Base-by-base conservation (phyloP, 2,888 invertebrate species). In the Oligia strigilis region DNA sequence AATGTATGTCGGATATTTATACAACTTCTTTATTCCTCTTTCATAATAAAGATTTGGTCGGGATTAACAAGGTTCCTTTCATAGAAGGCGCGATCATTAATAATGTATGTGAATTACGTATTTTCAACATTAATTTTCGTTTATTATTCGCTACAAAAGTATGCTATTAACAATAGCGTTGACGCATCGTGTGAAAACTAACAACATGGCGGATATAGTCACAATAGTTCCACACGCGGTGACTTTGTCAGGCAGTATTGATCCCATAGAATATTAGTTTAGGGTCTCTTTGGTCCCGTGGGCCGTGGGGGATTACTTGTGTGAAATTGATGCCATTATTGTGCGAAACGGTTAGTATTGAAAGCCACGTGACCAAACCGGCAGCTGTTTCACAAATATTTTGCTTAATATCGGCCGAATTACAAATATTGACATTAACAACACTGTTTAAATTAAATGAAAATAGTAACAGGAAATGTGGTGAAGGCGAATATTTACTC, bases 321-420 rank as follows among this genome's bases (percentile, higher is more conserved):
- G 92, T 94, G 94, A 94, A 94, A 95, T 95, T 92, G 94, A 95
- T 93, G 94, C 94, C 85, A 93, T 95, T 95, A 95, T 94, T 89
- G 89, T 85, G 84, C 88, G 88, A 85, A 87, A 88, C 86, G 88
- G 81, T 75, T 84, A 77, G 81, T 77, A 81, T 86, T 82, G 80
- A 75, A 67, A 60, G 87, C 65, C 90, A 91, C 91, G 89, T 87
- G 90, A 82, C 85, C 88, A 82, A 81, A 79, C 72, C 75, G 74
- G 82, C 88, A 87, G 88, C 88, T 90, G 89, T 79, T 85, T 77
- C 66, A 79, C 82, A 87, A 91, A 90, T 90, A 88, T 91, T 91
- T 85, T 87, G 83, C 73, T 82, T 80, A 40, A 84, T 84, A 73
- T 87, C 69, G 64, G 81, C 52, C 67, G 67, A 78, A 81, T 83